Conservation (phyloP, 1,140 invertebrate genomes). For the Caenorhabditis remanei region DNA sequence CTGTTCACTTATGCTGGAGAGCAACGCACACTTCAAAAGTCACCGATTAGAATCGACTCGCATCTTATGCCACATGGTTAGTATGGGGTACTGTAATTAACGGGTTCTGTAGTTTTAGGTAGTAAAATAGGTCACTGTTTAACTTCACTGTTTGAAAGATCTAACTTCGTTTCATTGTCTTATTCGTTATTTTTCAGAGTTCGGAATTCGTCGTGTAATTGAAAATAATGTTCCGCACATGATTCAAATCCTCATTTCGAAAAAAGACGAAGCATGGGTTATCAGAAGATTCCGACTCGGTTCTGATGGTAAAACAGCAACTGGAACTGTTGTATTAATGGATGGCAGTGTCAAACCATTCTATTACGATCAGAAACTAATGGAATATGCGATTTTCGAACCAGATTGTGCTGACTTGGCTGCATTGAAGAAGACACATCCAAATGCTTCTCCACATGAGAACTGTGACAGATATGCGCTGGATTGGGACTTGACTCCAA, state of each 20-base stretch:
- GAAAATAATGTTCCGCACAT: neutral
- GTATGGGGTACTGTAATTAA: neutral
- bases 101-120: neutral
- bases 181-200: neutral
- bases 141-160: neutral
- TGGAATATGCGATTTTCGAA: neutral
- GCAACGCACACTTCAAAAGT: neutral
- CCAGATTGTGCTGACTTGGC: neutral
- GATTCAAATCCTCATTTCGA: neutral
- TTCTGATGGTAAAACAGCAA: neutral
- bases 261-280: neutral
- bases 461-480: neutral
- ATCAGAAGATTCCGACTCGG: neutral
- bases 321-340: neutral
- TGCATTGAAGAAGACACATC: neutral
- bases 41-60: neutral
- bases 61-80: neutral
- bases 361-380: neutral
- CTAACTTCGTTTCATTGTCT: no score
- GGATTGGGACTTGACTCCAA: slow-evolving; percentile 10
- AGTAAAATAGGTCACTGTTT: neutral
- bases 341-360: slow-evolving; percentile 26
- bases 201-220: neutral
- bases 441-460: neutral
- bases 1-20: neutral